These are phyloP conservation scores for Ruditapes philippinarum DNA, from an alignment of 1,140 invertebrate genomes.

Conservation along the genomic window DNA sequence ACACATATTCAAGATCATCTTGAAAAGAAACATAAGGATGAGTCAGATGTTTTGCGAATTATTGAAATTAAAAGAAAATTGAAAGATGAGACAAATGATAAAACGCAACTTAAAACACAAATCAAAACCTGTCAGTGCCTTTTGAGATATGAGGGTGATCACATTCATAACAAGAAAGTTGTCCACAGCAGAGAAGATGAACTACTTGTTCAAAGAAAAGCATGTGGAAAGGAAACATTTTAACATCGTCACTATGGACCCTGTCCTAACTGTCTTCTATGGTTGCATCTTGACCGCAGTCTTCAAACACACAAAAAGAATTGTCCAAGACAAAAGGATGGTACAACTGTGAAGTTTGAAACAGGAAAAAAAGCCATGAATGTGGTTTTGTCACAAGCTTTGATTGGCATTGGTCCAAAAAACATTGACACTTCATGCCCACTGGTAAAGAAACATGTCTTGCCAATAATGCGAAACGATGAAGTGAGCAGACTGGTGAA, in stretches of 20 bases:
- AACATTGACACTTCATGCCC: not conserved
- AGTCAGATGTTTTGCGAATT: not conserved
- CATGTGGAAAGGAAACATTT: not conserved
- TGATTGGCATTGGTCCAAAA: not conserved
- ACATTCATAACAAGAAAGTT: constrained; percentile 7
- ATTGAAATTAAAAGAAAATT: not conserved
- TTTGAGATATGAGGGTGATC: constrained; percentile 13
- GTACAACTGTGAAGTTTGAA: not conserved
- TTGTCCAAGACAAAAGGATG: not conserved
- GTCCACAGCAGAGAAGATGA: not conserved
- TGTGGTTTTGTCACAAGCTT: not conserved
- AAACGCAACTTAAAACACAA: not conserved
- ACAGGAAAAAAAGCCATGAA: not conserved
- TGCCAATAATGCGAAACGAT: constrained; percentile 5
- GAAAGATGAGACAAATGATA: not conserved
- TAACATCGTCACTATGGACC: not conserved
- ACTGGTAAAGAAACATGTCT: not conserved
- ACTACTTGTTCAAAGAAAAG: not conserved
- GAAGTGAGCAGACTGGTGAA: not conserved
- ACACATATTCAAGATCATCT: constrained; percentile 35
- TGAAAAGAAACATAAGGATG: constrained; percentile 2
- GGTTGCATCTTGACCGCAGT: not conserved
- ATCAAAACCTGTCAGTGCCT: not conserved
- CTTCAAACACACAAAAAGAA: not conserved
- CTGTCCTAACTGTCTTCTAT: constrained; percentile 4